Conservation (phyloP, 2,113 vertebrate species). For the Lynx canadensis region DNA sequence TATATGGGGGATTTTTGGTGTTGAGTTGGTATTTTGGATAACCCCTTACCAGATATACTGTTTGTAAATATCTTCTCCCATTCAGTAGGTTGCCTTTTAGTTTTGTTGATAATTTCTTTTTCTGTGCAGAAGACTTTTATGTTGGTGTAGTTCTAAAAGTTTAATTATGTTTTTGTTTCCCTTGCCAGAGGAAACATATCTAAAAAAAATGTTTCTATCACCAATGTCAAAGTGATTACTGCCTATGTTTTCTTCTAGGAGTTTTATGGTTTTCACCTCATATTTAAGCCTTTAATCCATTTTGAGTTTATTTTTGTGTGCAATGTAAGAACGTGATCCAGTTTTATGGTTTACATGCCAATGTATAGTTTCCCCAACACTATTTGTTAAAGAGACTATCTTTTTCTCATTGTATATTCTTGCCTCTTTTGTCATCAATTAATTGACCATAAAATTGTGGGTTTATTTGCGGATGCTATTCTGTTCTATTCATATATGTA, state of each 20-base stretch:
- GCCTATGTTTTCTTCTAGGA: not conserved
- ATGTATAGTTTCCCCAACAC: not conserved
- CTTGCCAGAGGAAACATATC: not conserved
- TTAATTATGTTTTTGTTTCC: not conserved
- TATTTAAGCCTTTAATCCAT: not conserved
- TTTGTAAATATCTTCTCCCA: not conserved
- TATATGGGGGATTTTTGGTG: not conserved
- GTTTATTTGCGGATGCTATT: not conserved
- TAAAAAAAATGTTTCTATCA: not conserved
- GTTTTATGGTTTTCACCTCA: not conserved
- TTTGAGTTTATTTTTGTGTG: not conserved
- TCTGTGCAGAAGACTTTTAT: not conserved
- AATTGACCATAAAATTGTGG: not conserved
- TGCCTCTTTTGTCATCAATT: not conserved
- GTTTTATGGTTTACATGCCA: not conserved
- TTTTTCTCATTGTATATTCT: not conserved
- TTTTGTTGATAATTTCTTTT: not conserved
- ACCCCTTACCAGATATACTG: not conserved
- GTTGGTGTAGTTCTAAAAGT: not conserved
- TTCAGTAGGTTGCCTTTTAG: not conserved
- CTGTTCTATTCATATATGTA: not conserved
- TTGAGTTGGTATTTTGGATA: not conserved
- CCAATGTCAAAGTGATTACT: not conserved
- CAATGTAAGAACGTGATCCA: not conserved
- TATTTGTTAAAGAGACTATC: not conserved